phyloP scores from a whole-genome alignment of 1,140 invertebrate genomes.

The Aphelinus certus region DNA sequence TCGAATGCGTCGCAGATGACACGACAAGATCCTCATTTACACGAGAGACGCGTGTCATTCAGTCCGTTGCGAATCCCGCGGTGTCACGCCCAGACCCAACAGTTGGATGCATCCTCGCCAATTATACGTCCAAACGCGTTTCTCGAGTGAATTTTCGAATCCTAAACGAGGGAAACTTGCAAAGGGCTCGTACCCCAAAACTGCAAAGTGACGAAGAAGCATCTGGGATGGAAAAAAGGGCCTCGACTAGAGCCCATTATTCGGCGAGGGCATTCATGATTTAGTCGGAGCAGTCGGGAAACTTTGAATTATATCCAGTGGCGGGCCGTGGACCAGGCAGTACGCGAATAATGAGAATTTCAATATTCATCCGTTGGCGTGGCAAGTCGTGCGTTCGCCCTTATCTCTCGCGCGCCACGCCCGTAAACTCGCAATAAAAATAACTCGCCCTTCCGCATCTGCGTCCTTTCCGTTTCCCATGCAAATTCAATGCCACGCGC shows the following conservation, averaged over 20 bases:
- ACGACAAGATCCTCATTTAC: too few species aligned
- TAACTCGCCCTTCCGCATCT: neutral
- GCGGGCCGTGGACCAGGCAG: slow-evolving; percentile 41
- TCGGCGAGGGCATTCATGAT: slow-evolving; percentile 56
- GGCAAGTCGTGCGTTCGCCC: slow-evolving; percentile 17
- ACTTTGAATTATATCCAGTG: slow-evolving; percentile 61
- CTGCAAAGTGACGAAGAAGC: too few species aligned
- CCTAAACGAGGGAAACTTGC: too few species aligned
- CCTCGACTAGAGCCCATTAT: slow-evolving; percentile 41
- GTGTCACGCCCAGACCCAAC: too few species aligned
- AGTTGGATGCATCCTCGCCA: too few species aligned
- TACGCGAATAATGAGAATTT: slow-evolving; percentile 61
- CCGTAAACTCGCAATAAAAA: slow-evolving; percentile 34
- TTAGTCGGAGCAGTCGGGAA: slow-evolving; percentile 51
- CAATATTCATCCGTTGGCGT: slow-evolving; percentile 60
- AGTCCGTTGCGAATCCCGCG: too few species aligned
- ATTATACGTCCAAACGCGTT: too few species aligned
- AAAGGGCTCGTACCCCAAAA: too few species aligned
- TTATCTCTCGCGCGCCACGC: neutral
- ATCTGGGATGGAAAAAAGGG: neutral
- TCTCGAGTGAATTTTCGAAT: too few species aligned
- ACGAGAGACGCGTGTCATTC: too few species aligned
- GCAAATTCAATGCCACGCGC: too few species aligned
- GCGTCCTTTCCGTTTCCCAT: neutral
- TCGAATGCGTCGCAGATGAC: too few species aligned